Evolutionary conservation across 2,113 vertebrate species (phyloP), one percentile per base, ranked within the genome.

Genomic region (Dipodomys stephensi): DNA sequence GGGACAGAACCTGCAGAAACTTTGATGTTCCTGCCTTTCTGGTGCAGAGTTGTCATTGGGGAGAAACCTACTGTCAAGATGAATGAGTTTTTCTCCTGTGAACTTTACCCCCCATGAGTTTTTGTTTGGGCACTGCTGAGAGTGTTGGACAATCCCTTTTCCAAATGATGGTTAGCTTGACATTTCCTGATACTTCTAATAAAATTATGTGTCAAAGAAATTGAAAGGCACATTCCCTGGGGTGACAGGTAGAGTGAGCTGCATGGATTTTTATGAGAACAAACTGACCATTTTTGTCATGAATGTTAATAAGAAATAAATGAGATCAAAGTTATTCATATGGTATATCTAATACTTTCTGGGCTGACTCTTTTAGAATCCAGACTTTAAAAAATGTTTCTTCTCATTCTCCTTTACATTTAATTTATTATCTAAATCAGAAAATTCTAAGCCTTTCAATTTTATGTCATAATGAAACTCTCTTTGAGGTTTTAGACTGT

Each of bases 271-370:
- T 96, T 93, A 90, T 76, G 92, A 93, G 96, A 96, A 95, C 67
- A 95, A 95, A 95, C 96, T 96, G 96, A 95, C 96, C 94, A 80
- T 93, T 96, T 97, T 93, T 90, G 89, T 93, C 90, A 69, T 90
- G 95, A 96, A 94, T 93, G 90, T 93, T 97, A 97, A 96, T 96
- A 94, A 96, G 96, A 96, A 97, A 83, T 95, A 95, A 95, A 93
- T 88, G 92, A 35, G 71, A 96, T 97, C 93, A 92, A 95, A 96
- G 90, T 89, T 95, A 92, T 60, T 82, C 74, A 86, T 53, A 94
- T 32, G 83, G 4, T 60, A 81, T 82, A 85, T 94, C 88, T 92
- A 11, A 84, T 90, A 53, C 28, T 93, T 39, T 82, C 23, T 80
- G 73, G 57, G 18, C 30, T 83, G 27, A 88, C 68, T 85, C 18